phyloP scores from a whole-genome alignment of 2,113 vertebrate genomes.

The Hystrix cristata region DNA sequence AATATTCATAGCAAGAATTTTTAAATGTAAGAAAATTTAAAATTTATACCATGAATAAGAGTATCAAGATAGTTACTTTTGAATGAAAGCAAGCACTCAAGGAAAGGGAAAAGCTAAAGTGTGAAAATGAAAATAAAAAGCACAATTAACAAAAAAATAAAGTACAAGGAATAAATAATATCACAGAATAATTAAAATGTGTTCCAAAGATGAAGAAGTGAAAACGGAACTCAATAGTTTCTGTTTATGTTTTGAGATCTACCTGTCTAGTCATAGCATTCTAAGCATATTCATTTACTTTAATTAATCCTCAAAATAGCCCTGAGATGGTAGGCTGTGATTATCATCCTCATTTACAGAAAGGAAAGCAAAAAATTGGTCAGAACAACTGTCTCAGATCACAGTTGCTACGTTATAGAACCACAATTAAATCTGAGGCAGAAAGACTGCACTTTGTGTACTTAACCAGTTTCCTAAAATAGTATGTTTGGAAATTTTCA shows the following conservation, averaged over 20 bases:
- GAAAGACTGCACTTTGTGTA: background rate
- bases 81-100: conserved; percentile 8
- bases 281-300: conserved; percentile 2
- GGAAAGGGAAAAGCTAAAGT: background rate
- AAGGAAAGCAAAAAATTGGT: conserved; percentile 13
- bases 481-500: background rate
- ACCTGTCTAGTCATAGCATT: background rate
- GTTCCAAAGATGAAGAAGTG: background rate
- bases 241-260: background rate
- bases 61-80: conserved; percentile 7
- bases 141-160: conserved; percentile 25
- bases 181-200: background rate
- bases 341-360: background rate
- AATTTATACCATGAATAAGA: conserved; percentile 9
- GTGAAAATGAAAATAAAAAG: conserved; percentile 58
- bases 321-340: background rate
- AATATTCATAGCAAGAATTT: conserved; percentile 53
- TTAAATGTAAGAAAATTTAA: conserved; percentile 38
- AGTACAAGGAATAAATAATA: background rate
- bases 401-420: background rate
- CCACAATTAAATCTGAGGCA: background rate
- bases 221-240: background rate
- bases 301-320: background rate
- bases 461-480: background rate
- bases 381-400: background rate